Conservation (phyloP, 1,140 invertebrate genomes). For the Neodiprion pinetum region DNA sequence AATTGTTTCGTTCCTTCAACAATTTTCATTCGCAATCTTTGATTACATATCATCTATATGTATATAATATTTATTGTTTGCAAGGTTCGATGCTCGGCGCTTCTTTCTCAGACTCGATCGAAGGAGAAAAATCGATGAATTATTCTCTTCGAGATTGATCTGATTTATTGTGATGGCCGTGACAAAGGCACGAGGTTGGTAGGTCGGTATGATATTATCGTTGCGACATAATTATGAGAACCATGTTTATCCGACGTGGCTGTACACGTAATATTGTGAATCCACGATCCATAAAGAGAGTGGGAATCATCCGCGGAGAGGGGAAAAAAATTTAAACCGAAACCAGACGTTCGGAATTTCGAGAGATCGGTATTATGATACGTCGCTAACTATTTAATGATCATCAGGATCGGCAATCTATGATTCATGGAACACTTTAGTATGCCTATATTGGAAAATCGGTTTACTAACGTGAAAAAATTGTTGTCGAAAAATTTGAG, state of each 20-base stretch:
- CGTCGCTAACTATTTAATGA: too few relatives aligned
- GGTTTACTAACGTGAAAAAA: too few relatives aligned
- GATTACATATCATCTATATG: neutral
- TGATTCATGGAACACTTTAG: too few relatives aligned
- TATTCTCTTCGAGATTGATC: neutral
- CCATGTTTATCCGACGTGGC: neutral
- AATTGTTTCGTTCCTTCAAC: neutral
- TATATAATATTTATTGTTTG: neutral
- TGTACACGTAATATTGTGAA: too few relatives aligned
- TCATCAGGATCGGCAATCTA: too few relatives aligned
- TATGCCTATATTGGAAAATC: too few relatives aligned
- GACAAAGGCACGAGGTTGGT: neutral
- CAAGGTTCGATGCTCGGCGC: neutral
- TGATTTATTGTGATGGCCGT: constrained; percentile 2
- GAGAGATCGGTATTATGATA: too few relatives aligned
- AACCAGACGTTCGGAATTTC: too few relatives aligned
- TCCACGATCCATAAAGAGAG: too few relatives aligned
- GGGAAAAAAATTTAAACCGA: too few relatives aligned
- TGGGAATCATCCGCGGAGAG: too few relatives aligned
- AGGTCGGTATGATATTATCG: neutral
- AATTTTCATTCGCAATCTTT: neutral
- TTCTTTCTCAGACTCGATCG: neutral
- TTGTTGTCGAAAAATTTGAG: too few relatives aligned
- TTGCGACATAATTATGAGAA: neutral
- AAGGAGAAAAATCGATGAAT: neutral